Conservation (phyloP, 2,797 vertebrate species). For the Dryobates pubescens region DNA sequence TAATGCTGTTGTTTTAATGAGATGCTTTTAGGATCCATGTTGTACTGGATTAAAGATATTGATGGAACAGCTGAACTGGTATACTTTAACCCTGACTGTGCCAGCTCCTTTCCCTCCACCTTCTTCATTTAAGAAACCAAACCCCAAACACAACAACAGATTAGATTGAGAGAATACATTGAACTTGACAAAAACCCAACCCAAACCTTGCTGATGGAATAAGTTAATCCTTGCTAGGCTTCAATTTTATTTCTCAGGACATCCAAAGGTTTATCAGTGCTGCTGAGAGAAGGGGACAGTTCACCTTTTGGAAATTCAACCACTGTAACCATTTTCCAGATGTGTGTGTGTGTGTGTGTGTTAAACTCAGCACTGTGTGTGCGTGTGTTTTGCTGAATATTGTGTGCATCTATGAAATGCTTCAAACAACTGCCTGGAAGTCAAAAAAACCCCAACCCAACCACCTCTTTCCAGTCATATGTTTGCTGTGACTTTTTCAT, state of each 20-base stretch:
- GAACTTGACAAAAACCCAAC: neutral
- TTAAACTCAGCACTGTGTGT: constrained; percentile 31
- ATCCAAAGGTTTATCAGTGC: constrained; percentile 57
- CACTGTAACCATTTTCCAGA: constrained; percentile 52
- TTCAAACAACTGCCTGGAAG: constrained; percentile 66
- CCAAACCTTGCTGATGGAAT: neutral
- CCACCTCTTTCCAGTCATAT: constrained; percentile 68
- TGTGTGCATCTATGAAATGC: constrained; percentile 54
- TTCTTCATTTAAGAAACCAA: neutral
- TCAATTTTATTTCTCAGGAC: constrained; percentile 72
- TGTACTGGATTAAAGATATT: constrained; percentile 25
- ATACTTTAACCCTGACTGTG: neutral
- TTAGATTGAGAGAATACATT: neutral
- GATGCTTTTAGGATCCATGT: neutral
- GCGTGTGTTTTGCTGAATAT: constrained; percentile 63
- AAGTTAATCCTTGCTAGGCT: neutral
- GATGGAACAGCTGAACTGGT: neutral
- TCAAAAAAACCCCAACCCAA: constrained; percentile 3
- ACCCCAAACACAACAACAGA: neutral
- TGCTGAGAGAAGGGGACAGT: constrained; percentile 63
- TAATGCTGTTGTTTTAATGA: neutral
- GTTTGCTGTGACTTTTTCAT: constrained; percentile 71
- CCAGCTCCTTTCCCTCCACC: neutral
- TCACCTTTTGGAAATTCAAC: constrained; percentile 60
- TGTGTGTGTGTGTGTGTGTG: neutral